Conservation (phyloP, 2,888 invertebrate species). For the Leptopilina drosophilae region DNA sequence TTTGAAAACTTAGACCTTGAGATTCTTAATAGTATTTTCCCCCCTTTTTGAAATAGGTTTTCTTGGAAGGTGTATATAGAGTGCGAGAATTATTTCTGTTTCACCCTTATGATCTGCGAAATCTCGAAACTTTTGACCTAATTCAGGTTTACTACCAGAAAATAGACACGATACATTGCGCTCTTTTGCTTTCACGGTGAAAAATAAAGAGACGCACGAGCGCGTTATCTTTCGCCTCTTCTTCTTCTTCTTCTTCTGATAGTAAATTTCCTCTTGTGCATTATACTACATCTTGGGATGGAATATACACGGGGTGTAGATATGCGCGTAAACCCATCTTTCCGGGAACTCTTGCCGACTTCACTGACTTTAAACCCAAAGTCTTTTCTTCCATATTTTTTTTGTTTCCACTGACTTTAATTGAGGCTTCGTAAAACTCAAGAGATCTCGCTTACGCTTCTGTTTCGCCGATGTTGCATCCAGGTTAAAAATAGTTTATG, state of each 20-base stretch:
- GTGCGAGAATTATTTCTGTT: conserved; percentile 26
- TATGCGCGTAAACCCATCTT: conserved; percentile 50
- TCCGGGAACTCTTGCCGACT: conserved; percentile 60
- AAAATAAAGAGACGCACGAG: conserved; percentile 36
- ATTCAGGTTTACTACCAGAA: conserved; percentile 41
- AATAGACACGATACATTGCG: conserved; percentile 36
- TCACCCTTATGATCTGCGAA: conserved; percentile 20
- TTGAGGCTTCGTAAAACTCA: conserved; percentile 67
- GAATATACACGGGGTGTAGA: conserved; percentile 30
- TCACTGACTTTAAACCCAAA: conserved; percentile 52
- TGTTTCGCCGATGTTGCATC: conserved; percentile 60
- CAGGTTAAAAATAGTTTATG: conserved; percentile 65
- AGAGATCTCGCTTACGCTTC: conserved; percentile 60
- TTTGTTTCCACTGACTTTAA: conserved; percentile 63
- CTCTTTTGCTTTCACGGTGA: conserved; percentile 12
- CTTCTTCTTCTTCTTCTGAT: conserved; percentile 4
- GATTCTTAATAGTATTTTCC: conserved; percentile 15
- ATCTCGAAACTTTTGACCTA: conserved; percentile 38
- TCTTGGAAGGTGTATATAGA: conserved; percentile 3
- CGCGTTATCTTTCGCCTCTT: background rate
- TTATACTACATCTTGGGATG: conserved; percentile 33
- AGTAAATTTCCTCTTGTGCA: conserved; percentile 25
- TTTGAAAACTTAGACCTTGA: conserved; percentile 6
- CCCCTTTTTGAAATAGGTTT: conserved; percentile 10
- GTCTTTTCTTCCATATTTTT: conserved; percentile 39